Base-by-base conservation (phyloP, 2,888 invertebrate species). In the Mesochorus sp. region DNA sequence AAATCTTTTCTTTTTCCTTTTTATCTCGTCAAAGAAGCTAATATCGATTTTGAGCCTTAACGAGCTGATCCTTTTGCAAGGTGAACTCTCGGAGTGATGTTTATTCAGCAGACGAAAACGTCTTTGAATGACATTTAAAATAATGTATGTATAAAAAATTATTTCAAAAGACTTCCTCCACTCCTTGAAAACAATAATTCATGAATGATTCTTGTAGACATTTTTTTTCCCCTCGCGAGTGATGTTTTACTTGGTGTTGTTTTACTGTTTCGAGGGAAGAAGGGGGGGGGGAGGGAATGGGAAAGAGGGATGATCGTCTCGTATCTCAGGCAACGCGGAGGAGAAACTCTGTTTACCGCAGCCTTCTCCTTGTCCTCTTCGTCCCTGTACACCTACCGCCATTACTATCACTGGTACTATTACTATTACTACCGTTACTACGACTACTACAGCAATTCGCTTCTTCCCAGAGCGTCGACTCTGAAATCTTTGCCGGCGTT, bases 401-500 rank as follows among this genome's bases (percentile, higher is more conserved):
- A 57, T 12, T 37, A 21, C 34, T 12, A 68, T 28, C 21, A 61
- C 71, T 26, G 51, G 14, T 42, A 19, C 42, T 47, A 34, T n/a
- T 8, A n/a, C 19, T n/a, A 21, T 31, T 26, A 39, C 39, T 21
- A 21, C 39, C 5, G 12, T 21, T 19, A 12, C 39, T 39, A 49
- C 24, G 28, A 64, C 14, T 19, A 31, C 19, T n/a, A 24, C 49
- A 37, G 21, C 24, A 31, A 34, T 39, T 42, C 3, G 8, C 70
- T 44, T 44, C 51, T 42, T 67, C 67, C 21, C 12, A n/a, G 57
- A 55, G 70, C 73, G 80, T 68, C 72, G 73, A 73, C 78, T 68
- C 72, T 75, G 76, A 81, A 81, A 80, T 81, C 81, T 82, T 81
- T 78, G 79, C 71, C 71, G 77, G 51, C 79, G 82, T 82, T 81